Percentiles rank a stretch among this genome's conserved stretches.
These are phyloP conservation scores for Argyrosomus regius DNA, from an alignment of 2,797 vertebrate species.

Conservation along the genomic window DNA sequence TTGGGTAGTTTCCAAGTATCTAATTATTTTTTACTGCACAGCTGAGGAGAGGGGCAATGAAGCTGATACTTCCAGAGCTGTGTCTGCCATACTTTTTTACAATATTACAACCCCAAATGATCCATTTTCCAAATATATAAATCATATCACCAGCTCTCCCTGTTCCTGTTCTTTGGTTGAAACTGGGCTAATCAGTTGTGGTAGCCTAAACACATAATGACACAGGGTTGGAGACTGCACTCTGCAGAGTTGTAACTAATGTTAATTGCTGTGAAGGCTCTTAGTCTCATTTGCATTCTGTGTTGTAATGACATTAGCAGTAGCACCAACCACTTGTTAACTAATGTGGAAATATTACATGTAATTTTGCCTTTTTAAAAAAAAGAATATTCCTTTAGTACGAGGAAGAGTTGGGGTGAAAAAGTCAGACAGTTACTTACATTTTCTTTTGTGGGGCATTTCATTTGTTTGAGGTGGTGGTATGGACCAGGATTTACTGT, in stretches of 20 bases:
- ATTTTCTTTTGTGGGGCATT: neutral
- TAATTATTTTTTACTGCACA: slow-evolving; percentile 65
- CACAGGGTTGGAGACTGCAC: neutral
- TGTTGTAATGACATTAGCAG: neutral
- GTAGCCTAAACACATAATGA: slow-evolving; percentile 1
- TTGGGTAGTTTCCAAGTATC: slow-evolving; percentile 62
- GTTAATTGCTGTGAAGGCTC: neutral
- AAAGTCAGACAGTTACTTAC: neutral
- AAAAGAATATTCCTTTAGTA: neutral
- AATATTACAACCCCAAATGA: slow-evolving; percentile 47
- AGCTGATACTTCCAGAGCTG: slow-evolving; percentile 44
- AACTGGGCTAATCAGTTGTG: slow-evolving; percentile 35
- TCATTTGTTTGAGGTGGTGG: neutral
- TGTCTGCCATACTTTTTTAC: slow-evolving; percentile 43
- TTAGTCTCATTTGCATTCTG: slow-evolving; percentile 4
- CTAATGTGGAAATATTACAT: slow-evolving; percentile 2
- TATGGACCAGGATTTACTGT: neutral
- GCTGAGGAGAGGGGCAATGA: slow-evolving; percentile 50
- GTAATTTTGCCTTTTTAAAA: neutral
- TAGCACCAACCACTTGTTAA: slow-evolving; percentile 8
- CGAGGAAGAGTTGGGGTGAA: neutral
- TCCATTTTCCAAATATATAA: slow-evolving; percentile 54
- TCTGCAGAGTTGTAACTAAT: slow-evolving; percentile 10
- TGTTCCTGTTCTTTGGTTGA: slow-evolving; percentile 18
- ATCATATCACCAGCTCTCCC: slow-evolving; percentile 22